Conservation (phyloP, 1,140 invertebrate genomes). For the Caenorhabditis latens region DNA sequence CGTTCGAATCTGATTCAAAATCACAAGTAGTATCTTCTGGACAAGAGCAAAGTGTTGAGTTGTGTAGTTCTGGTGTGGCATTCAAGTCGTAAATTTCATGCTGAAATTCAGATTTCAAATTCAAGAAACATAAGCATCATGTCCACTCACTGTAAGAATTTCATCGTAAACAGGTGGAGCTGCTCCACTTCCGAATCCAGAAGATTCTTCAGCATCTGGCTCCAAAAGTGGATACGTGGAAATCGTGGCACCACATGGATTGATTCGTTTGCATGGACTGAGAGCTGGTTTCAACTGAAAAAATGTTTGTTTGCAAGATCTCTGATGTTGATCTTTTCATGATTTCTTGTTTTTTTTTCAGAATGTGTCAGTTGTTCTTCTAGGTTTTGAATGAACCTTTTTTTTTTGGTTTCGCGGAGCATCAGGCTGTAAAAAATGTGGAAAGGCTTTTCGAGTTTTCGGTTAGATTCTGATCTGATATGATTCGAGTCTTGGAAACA, state of each 20-base stretch:
- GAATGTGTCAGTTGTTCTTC: background rate
- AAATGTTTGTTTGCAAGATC: background rate
- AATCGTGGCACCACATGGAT: slow-evolving; percentile 28
- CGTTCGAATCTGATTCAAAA: slow-evolving; percentile 36
- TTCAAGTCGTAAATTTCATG: slow-evolving; percentile 46
- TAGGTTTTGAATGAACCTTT: too few relatives aligned
- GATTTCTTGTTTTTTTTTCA: slow-evolving; percentile 1
- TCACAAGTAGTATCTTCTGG: slow-evolving; percentile 22
- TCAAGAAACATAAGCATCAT: background rate
- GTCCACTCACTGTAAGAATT: background rate
- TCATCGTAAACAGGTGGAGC: slow-evolving; percentile 34
- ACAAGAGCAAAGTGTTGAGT: slow-evolving; percentile 30
- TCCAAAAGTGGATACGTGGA: slow-evolving; percentile 48
- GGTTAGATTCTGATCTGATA: too few relatives aligned
- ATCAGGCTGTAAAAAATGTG: too few relatives aligned
- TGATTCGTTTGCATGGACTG: slow-evolving; percentile 17
- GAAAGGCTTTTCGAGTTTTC: too few relatives aligned
- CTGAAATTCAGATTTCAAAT: background rate
- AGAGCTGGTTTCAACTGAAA: slow-evolving; percentile 45
- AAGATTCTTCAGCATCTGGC: slow-evolving; percentile 32
- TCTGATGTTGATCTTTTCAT: background rate
- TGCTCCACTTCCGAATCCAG: slow-evolving; percentile 41
- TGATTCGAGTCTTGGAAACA: too few relatives aligned
- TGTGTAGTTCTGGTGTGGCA: slow-evolving; percentile 9
- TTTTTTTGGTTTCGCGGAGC: too few relatives aligned